Percentiles rank a stretch among this genome's conserved stretches.
These are phyloP conservation scores for Caenorhabditis sulstoni DNA, from an alignment of 2,888 invertebrate species.

Conservation along the genomic window DNA sequence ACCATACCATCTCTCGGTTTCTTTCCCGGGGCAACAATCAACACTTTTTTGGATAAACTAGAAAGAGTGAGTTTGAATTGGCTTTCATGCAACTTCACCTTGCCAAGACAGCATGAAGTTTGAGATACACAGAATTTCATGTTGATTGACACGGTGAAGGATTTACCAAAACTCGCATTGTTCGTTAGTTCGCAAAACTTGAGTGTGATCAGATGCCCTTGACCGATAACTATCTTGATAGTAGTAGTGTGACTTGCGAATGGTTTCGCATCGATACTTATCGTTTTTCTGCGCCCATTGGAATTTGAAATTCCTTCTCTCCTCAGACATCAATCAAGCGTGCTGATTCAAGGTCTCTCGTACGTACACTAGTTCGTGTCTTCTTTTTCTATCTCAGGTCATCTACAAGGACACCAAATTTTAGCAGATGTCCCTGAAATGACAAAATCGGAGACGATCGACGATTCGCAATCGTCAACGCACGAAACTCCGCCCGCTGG, in stretches of 20 bases:
- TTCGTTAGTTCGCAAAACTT: neutral
- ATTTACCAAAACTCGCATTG: too few species aligned
- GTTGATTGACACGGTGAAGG: too few species aligned
- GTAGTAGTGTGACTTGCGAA: neutral
- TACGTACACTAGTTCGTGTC: conserved; percentile 22
- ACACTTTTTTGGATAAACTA: too few species aligned
- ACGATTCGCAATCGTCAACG: conserved; percentile 7
- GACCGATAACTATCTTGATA: too few species aligned
- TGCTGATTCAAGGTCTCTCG: conserved; percentile 38
- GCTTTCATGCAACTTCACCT: too few species aligned
- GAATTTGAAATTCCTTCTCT: neutral
- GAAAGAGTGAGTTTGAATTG: too few species aligned
- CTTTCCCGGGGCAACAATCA: too few species aligned
- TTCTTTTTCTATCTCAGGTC: conserved; percentile 22
- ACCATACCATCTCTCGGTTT: too few species aligned
- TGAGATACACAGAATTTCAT: too few species aligned
- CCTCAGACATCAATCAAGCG: conserved; percentile 26
- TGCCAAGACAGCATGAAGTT: too few species aligned
- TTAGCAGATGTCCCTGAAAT: conserved; percentile 8
- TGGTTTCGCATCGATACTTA: neutral
- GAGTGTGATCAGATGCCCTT: neutral
- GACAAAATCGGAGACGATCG: conserved; percentile 25
- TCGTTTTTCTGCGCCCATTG: neutral
- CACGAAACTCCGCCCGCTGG: conserved; percentile 32
- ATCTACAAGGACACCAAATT: conserved; percentile 37